Conservation (phyloP, 2,888 invertebrate genomes). For the Coelinius sp. region DNA sequence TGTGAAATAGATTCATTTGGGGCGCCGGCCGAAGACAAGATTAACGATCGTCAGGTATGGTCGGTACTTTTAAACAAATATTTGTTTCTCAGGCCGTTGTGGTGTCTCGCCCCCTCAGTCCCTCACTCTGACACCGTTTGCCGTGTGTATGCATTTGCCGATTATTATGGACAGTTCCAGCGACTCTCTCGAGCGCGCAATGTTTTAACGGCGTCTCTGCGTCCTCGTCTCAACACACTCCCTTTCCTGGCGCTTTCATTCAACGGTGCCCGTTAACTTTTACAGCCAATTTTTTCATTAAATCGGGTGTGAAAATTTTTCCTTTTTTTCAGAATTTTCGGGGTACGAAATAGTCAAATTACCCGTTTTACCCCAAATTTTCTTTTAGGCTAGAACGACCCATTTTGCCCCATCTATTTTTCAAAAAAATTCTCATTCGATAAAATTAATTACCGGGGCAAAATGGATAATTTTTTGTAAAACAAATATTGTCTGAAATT, state of each 20-base stretch:
- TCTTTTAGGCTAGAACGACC: too few relatives aligned
- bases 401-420: too few relatives aligned
- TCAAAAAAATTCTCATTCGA: too few relatives aligned
- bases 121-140: constrained; percentile 17
- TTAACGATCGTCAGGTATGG: constrained; percentile 62
- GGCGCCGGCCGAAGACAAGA: constrained; percentile 55
- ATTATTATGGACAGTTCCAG: constrained; percentile 24
- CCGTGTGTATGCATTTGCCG: constrained; percentile 25
- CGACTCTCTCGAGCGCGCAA: constrained; percentile 6
- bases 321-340: neutral
- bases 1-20: constrained; percentile 18
- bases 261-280: constrained; percentile 5
- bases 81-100: constrained; percentile 52
- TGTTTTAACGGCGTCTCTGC: constrained; percentile 36
- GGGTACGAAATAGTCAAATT: too few relatives aligned
- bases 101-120: constrained; percentile 43
- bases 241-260: constrained; percentile 45
- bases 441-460: too few relatives aligned
- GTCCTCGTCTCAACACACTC: constrained; percentile 41
- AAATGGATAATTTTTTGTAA: too few relatives aligned
- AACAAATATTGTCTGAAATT: neutral
- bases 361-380: too few relatives aligned
- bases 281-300: constrained; percentile 42
- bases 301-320: constrained; percentile 20
- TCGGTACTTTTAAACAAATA: constrained; percentile 63